A percentile compares a stretch with the other conserved stretches of the same genome.
phyloP scores from a whole-genome alignment of 2,888 invertebrate species.

The Chrysina gloriosa region DNA sequence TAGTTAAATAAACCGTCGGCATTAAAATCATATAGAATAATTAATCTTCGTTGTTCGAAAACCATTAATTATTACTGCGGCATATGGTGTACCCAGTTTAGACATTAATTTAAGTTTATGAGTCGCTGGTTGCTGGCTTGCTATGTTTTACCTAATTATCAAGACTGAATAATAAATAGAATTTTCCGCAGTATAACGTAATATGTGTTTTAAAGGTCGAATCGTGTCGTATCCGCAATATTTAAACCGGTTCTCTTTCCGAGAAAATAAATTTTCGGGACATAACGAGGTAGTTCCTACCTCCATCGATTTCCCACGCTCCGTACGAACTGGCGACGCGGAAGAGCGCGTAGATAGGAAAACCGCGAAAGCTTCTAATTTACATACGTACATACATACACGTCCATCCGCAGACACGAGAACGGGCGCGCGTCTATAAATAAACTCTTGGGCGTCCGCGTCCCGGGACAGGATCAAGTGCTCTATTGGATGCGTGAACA shows the following conservation, averaged over 20 bases:
- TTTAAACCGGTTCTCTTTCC: too few relatives aligned
- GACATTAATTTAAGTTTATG: constrained; percentile 3
- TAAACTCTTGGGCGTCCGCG: background rate
- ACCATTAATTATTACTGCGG: background rate
- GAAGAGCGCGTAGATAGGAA: too few relatives aligned
- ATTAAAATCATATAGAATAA: background rate
- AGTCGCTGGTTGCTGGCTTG: too few relatives aligned
- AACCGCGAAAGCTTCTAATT: background rate
- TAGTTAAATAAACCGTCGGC: background rate
- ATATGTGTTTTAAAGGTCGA: too few relatives aligned
- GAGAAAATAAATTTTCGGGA: too few relatives aligned
- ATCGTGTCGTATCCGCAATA: too few relatives aligned
- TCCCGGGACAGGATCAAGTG: background rate
- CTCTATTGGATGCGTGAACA: background rate
- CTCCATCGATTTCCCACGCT: too few relatives aligned
- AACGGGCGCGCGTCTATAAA: background rate
- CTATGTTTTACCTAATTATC: background rate
- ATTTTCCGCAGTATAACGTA: background rate
- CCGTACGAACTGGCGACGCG: too few relatives aligned
- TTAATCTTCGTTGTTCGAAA: background rate
- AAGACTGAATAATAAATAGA: background rate
- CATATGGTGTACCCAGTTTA: background rate
- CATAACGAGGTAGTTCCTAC: too few relatives aligned
- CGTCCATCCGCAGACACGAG: background rate
- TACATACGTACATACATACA: too few relatives aligned